Evolutionary conservation across 1,140 invertebrate species (phyloP).

Genomic region (Leguminivora glycinivorella): DNA sequence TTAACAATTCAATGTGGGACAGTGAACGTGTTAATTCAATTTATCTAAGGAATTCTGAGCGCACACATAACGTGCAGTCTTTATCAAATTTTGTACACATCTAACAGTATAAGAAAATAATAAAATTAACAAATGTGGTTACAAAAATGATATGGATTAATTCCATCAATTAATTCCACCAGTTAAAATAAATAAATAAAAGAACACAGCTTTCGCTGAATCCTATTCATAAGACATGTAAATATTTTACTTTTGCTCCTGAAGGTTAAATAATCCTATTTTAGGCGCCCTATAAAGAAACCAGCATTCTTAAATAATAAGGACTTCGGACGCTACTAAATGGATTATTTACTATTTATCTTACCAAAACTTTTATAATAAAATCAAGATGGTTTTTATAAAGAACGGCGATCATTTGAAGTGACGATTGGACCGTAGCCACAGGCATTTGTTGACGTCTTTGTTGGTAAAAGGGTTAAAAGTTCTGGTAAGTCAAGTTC

Average conservation of each 20-base stretch:
- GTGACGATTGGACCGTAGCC: too few species aligned
- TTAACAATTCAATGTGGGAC: too few species aligned
- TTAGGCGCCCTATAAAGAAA: background rate
- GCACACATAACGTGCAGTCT: background rate
- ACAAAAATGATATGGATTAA: background rate
- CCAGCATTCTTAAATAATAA: too few species aligned
- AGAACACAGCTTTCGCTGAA: background rate
- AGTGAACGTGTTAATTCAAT: too few species aligned
- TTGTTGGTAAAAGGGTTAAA: background rate
- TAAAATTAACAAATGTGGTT: background rate
- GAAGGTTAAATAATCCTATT: background rate
- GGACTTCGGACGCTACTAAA: background rate
- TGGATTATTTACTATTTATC: background rate
- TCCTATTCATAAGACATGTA: slow-evolving; percentile 3
- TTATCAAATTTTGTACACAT: background rate
- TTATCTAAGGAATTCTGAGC: background rate
- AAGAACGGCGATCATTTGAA: too few species aligned
- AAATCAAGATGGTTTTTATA: background rate
- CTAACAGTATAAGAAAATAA: background rate
- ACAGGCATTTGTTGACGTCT: too few species aligned
- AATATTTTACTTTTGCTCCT: background rate
- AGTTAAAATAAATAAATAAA: background rate
- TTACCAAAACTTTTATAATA: background rate
- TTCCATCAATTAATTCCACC: background rate
- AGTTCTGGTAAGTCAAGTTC: slow-evolving; percentile 43